A percentile compares a stretch with the other conserved stretches of the same genome.
phyloP scores from a whole-genome alignment of 2,888 invertebrate genomes.

The Cenopis cana region DNA sequence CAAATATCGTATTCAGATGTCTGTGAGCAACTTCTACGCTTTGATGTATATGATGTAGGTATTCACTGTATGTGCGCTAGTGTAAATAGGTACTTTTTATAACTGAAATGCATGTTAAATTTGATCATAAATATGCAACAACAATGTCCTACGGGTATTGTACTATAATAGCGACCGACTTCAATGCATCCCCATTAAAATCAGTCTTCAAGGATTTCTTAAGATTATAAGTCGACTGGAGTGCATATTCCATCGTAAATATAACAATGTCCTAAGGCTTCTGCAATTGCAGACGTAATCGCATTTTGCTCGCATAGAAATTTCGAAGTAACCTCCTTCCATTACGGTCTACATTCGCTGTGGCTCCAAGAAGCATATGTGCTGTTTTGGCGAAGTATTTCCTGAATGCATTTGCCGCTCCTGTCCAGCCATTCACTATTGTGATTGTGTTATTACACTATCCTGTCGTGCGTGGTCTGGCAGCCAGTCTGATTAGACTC shows the following conservation, averaged over 20 bases:
- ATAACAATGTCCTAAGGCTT: conserved; percentile 7
- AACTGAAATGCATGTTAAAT: not conserved
- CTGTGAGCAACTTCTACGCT: no score
- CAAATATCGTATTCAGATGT: no score
- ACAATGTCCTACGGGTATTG: not conserved
- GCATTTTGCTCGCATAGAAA: not conserved
- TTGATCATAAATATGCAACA: not conserved
- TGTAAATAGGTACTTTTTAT: no score
- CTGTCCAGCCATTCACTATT: conserved; percentile 1
- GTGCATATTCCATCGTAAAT: conserved; percentile 11
- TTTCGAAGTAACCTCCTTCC: not conserved
- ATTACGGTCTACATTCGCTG: not conserved
- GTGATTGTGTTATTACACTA: no score
- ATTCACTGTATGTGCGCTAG: no score
- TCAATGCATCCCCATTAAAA: not conserved
- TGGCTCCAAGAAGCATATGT: not conserved
- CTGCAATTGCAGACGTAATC: not conserved
- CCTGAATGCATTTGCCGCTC: conserved; percentile 28
- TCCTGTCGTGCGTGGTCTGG: not conserved
- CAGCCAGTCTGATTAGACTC: not conserved
- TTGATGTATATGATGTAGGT: no score
- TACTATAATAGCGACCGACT: not conserved
- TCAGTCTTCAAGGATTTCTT: not conserved
- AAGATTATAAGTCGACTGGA: not conserved
- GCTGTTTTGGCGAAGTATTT: not conserved